These are phyloP conservation scores for Manis crassicaudata DNA, from an alignment of 2,797 vertebrate genomes.

Conservation along the genomic window DNA sequence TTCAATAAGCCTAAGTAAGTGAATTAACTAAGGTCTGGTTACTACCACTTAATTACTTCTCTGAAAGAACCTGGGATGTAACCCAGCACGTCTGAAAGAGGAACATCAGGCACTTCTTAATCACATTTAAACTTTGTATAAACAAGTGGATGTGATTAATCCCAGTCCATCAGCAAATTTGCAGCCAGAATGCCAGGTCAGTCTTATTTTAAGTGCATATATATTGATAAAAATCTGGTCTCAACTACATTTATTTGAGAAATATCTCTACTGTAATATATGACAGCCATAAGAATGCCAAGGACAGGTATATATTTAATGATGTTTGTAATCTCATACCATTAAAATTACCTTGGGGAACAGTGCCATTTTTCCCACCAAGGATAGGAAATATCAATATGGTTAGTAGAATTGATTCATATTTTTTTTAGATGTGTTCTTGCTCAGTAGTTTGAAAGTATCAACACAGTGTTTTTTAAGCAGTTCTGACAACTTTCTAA, in stretches of 20 bases:
- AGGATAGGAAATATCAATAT: constrained; percentile 68
- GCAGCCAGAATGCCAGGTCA: background rate
- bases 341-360: constrained; percentile 55
- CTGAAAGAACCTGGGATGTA: background rate
- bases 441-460: constrained; percentile 10
- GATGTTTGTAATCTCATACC: constrained; percentile 47
- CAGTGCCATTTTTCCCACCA: constrained; percentile 11
- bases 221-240: constrained; percentile 56
- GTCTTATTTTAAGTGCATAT: constrained; percentile 38
- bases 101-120: constrained; percentile 31
- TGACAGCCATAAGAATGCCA: constrained; percentile 25
- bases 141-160: constrained; percentile 64
- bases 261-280: background rate
- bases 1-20: background rate
- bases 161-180: constrained; percentile 30
- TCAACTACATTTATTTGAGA: constrained; percentile 54
- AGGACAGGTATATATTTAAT: constrained; percentile 50
- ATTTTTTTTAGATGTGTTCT: constrained; percentile 65
- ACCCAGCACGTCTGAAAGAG: background rate
- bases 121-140: constrained; percentile 52
- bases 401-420: constrained; percentile 3
- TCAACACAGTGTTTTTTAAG: constrained; percentile 15
- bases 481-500: constrained; percentile 3
- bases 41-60: background rate
- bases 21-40: background rate